A percentile compares a stretch with the other conserved stretches of the same genome.
Evolutionary conservation across 2,113 vertebrate genomes (phyloP).

Genomic region (Poeciliopsis occidentalis): DNA sequence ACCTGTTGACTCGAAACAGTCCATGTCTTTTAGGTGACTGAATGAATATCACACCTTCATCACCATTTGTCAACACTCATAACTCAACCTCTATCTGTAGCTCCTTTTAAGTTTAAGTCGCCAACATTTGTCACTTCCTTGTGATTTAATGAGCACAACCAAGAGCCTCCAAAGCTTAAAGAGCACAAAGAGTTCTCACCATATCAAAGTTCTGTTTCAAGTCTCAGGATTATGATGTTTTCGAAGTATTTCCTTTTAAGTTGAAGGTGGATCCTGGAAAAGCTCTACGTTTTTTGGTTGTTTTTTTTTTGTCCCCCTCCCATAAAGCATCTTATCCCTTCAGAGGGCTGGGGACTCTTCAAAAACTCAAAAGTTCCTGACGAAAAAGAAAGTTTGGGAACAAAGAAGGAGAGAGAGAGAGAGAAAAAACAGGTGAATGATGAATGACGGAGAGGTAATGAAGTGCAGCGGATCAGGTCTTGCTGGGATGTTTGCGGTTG

Average conservation of each 20-base stretch:
- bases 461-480: neutral
- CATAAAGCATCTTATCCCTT: neutral
- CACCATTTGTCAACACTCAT: too few relatives aligned
- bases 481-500: constrained; percentile 1
- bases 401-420: neutral
- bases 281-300: neutral
- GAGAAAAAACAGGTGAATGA: neutral
- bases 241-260: neutral
- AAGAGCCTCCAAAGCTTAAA: neutral
- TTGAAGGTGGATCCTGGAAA: neutral
- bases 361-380: neutral
- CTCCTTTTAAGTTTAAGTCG: neutral
- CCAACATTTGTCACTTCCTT: neutral
- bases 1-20: too few relatives aligned
- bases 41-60: too few relatives aligned
- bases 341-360: neutral
- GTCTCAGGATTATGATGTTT: neutral
- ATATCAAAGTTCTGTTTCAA: neutral
- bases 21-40: too few relatives aligned
- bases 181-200: neutral
- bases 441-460: constrained; percentile 12
- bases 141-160: neutral
- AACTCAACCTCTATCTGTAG: neutral
- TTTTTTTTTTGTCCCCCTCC: neutral
- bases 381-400: neutral